A percentile compares a stretch with the other conserved stretches of the same genome.
Evolutionary conservation across 1,140 invertebrate genomes (phyloP).

Genomic region (Anastrepha ludens): DNA sequence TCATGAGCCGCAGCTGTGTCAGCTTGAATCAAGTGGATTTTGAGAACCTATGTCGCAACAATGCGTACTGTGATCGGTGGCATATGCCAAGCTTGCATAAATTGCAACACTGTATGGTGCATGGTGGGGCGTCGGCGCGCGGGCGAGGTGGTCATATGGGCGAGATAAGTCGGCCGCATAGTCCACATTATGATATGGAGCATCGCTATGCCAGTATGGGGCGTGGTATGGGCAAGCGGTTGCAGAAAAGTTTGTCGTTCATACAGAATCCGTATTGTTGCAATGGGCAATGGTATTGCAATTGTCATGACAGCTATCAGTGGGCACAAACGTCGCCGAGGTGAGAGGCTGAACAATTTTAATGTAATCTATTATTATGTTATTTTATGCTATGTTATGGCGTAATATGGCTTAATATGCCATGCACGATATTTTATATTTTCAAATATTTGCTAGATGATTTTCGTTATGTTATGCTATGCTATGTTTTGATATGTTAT

Average conservation of each 20-base stretch:
- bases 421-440: too few relatives aligned
- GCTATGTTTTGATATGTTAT: too few relatives aligned
- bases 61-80: conserved; percentile 46
- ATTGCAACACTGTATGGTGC: conserved; percentile 38
- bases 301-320: conserved; percentile 69
- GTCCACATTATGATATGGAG: conserved; percentile 18
- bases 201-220: conserved; percentile 53
- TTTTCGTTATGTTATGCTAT: too few relatives aligned
- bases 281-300: conserved; percentile 68
- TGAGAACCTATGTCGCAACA: conserved; percentile 36
- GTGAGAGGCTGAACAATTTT: neutral
- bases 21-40: conserved; percentile 70
- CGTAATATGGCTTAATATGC: too few relatives aligned
- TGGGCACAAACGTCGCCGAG: conserved; percentile 58
- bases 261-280: conserved; percentile 72
- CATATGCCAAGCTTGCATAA: conserved; percentile 16
- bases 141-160: conserved; percentile 63
- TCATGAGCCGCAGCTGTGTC: conserved; percentile 71
- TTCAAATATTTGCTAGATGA: too few relatives aligned
- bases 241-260: conserved; percentile 72
- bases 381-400: too few relatives aligned
- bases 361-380: too few relatives aligned
- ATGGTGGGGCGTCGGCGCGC: neutral
- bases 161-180: conserved; percentile 63
- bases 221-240: conserved; percentile 65